A percentile compares a stretch with the other conserved stretches of the same genome.
These are phyloP conservation scores for Salvelinus fontinalis DNA, from an alignment of 2,113 vertebrate genomes.

Conservation along the genomic window DNA sequence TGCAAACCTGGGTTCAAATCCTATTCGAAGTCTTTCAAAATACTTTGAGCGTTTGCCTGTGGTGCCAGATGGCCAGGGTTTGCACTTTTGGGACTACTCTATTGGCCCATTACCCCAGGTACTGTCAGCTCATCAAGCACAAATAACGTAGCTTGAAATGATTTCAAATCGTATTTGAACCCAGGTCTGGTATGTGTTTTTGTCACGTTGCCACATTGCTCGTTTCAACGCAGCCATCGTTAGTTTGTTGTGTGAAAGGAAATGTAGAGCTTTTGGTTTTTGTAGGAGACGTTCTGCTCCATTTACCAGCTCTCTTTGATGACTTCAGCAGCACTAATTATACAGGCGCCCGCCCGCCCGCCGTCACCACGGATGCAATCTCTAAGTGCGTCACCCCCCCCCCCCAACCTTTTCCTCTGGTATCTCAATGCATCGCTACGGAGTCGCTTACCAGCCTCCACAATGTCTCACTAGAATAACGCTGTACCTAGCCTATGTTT, in stretches of 20 bases:
- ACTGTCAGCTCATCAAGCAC: too few relatives aligned
- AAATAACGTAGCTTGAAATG: too few relatives aligned
- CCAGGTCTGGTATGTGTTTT: background rate
- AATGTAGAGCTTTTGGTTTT: conserved; percentile 9
- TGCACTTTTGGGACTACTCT: too few relatives aligned
- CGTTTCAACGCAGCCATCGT: background rate
- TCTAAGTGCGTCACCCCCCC: conserved; percentile 46
- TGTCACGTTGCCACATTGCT: background rate
- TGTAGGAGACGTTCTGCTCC: conserved; percentile 41
- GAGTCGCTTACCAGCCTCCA: background rate
- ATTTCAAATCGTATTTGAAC: too few relatives aligned
- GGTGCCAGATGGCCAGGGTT: too few relatives aligned
- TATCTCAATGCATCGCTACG: background rate
- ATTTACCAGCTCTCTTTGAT: conserved; percentile 56
- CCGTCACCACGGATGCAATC: conserved; percentile 39
- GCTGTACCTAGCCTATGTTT: too few relatives aligned
- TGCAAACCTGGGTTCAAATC: too few relatives aligned
- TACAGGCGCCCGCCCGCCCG: conserved; percentile 24
- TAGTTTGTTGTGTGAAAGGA: conserved; percentile 30
- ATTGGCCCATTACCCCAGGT: too few relatives aligned
- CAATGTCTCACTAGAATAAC: too few relatives aligned
- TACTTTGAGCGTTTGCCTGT: too few relatives aligned
- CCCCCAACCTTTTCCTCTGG: conserved; percentile 37
- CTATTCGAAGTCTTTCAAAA: too few relatives aligned
- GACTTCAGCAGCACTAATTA: conserved; percentile 56